phyloP scores from a whole-genome alignment of 2,888 invertebrate species.

The Callimorpha dominula region DNA sequence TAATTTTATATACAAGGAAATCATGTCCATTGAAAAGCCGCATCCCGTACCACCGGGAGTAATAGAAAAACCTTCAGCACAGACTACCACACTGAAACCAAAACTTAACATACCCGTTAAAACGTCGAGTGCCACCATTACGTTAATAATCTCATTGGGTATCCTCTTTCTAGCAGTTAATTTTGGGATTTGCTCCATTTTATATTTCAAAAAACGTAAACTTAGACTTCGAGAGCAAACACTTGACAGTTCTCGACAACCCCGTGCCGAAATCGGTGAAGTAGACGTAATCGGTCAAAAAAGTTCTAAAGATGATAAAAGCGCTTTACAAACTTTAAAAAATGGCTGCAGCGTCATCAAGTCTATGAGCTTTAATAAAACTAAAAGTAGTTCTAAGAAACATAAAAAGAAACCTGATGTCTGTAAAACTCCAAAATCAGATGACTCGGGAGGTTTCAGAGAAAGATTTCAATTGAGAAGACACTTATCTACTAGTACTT shows the following conservation, averaged over 20 bases:
- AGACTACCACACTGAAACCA: slow-evolving; percentile 66
- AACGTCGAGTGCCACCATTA: slow-evolving; percentile 88
- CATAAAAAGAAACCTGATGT: slow-evolving; percentile 84
- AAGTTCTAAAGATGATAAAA: slow-evolving; percentile 78
- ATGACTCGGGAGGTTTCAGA: slow-evolving; percentile 86
- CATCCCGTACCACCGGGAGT: slow-evolving; percentile 68
- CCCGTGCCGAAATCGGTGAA: slow-evolving; percentile 84
- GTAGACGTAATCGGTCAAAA: slow-evolving; percentile 83
- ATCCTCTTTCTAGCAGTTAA: slow-evolving; percentile 91
- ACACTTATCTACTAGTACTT: slow-evolving; percentile 92
- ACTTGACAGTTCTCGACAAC: slow-evolving; percentile 76
- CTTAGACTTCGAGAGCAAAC: slow-evolving; percentile 82
- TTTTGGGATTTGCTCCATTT: slow-evolving; percentile 88
- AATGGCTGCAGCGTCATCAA: slow-evolving; percentile 87
- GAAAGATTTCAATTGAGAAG: slow-evolving; percentile 89
- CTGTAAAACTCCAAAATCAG: slow-evolving; percentile 86
- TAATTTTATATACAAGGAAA: slow-evolving; percentile 72
- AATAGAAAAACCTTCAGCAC: slow-evolving; percentile 65
- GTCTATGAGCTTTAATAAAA: slow-evolving; percentile 84
- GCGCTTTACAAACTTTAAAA: slow-evolving; percentile 77
- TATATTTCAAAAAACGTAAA: slow-evolving; percentile 89
- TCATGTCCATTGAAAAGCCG: slow-evolving; percentile 76
- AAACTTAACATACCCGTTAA: slow-evolving; percentile 73
- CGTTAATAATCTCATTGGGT: slow-evolving; percentile 88
- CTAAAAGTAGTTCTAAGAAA: slow-evolving; percentile 83